phyloP scores from a whole-genome alignment of 64 coral and sea anemone genomes.

The Exaiptasia diaphana region DNA sequence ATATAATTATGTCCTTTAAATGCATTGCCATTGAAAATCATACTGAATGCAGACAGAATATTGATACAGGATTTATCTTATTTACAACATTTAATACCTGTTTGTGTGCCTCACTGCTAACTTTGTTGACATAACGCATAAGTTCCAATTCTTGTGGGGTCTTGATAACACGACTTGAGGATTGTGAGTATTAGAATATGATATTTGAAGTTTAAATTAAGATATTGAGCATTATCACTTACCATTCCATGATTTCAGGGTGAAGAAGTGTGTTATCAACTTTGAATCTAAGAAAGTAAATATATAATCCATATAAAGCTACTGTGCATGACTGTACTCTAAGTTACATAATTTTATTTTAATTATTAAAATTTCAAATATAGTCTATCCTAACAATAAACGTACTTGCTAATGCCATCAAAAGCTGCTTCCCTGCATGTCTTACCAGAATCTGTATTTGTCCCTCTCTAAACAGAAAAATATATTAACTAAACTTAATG shows the following conservation, averaged over 20 bases:
- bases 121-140: conserved; percentile 74
- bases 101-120: conserved; percentile 94
- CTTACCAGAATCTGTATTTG: conserved; percentile 79
- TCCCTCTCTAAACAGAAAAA: conserved; percentile 59
- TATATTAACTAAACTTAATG: background rate
- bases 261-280: conserved; percentile 77
- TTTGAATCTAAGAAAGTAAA: conserved; percentile 54
- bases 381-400: too few species aligned
- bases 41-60: too few species aligned
- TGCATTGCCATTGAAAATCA: too few species aligned
- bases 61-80: too few species aligned
- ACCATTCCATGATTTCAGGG: conserved; percentile 92
- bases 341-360: too few species aligned
- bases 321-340: too few species aligned
- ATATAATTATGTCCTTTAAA: too few species aligned
- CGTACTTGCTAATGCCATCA: conserved; percentile 97
- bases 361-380: too few species aligned
- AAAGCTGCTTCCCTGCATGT: conserved; percentile 88
- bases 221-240: background rate
- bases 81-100: too few species aligned
- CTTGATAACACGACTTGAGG: conserved; percentile 83
- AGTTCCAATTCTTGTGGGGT: conserved; percentile 86
- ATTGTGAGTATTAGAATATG: background rate
- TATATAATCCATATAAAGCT: too few species aligned
- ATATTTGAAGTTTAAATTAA: background rate